Conservation (phyloP, 2,797 vertebrate species). For the Smutsia temminckii region DNA sequence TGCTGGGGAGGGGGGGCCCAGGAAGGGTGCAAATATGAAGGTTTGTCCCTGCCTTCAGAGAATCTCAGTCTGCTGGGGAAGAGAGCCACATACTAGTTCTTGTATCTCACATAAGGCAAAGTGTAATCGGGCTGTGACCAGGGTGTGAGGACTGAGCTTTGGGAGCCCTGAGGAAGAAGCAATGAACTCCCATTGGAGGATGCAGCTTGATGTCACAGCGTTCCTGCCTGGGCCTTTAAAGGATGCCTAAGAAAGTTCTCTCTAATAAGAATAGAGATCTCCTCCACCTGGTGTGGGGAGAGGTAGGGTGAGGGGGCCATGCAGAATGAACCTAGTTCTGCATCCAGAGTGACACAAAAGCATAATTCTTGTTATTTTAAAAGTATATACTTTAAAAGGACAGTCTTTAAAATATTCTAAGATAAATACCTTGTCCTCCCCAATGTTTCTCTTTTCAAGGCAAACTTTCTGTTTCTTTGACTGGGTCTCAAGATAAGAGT, state of each 20-base stretch:
- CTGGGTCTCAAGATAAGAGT: neutral
- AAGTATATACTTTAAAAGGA: no score
- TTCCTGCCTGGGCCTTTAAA: neutral
- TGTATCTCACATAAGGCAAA: neutral
- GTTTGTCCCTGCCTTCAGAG: neutral
- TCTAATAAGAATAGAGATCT: neutral
- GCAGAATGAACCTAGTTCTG: neutral
- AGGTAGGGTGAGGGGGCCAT: accelerated
- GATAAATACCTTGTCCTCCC: neutral
- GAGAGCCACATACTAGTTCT: accelerated
- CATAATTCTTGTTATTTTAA: neutral
- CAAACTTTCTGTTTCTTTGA: slow-evolving; percentile 32
- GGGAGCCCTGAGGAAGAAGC: neutral
- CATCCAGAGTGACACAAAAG: neutral
- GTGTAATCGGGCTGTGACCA: neutral
- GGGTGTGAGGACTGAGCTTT: neutral
- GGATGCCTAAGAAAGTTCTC: neutral
- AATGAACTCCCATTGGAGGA: neutral
- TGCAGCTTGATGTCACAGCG: neutral
- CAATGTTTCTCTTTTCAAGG: neutral
- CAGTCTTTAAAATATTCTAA: neutral
- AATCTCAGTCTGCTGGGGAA: neutral
- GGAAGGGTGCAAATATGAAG: neutral
- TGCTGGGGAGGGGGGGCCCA: neutral
- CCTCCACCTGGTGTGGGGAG: neutral